Evolutionary conservation across 2,113 vertebrate genomes (phyloP), one percentile per base, ranked within the genome.

Genomic region (Hymenochirus boettgeri): DNA sequence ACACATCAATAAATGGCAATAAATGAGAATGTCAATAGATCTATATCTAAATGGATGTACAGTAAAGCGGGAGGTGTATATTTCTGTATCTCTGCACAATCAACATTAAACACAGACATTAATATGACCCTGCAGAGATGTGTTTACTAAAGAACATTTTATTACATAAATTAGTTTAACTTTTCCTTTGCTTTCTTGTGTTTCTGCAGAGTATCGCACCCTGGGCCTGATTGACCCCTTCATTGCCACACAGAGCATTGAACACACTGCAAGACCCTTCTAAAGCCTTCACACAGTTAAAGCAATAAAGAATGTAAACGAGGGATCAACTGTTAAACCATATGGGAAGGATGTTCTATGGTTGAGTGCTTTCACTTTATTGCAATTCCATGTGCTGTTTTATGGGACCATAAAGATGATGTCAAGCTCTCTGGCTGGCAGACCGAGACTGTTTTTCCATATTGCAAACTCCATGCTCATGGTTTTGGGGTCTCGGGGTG

Each of bases 301-400:
- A 42, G 13, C 37, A 13, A 42, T 17, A 42, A 42, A 42, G 37
- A 42, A 42, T 42, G 37, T 39, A 45, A 42, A 54, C 24, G 22
- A 54, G 23, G 17, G 50, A 26, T 11, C 48, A 37, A 54, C 10
- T 56, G 54, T 21, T 35, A 35, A 56, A 63, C 53, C 31, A 23
- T 63, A 31, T 42, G 61, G 48, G 50, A 52, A 63, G 61, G 50
- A 24, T 42, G 61, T 63, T 63, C 24, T 35, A 63, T 63, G 61
- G 48, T 25, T 63, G 61, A 63, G 23, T n/a, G 50, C 50, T 54
- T 63, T 63, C 27, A 35, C 47, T 52, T 62, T 52, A 62, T 62
- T 52, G 22, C 48, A 51, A 15, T 52, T 37, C 26, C 60, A 52
- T 52, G 47, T 62, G 60, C 33, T 50, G n/a, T 29, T 52, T 48